These are phyloP conservation scores for Speoplatyrhinus poulsoni DNA, from an alignment of 2,113 vertebrate genomes.

Conservation along the genomic window DNA sequence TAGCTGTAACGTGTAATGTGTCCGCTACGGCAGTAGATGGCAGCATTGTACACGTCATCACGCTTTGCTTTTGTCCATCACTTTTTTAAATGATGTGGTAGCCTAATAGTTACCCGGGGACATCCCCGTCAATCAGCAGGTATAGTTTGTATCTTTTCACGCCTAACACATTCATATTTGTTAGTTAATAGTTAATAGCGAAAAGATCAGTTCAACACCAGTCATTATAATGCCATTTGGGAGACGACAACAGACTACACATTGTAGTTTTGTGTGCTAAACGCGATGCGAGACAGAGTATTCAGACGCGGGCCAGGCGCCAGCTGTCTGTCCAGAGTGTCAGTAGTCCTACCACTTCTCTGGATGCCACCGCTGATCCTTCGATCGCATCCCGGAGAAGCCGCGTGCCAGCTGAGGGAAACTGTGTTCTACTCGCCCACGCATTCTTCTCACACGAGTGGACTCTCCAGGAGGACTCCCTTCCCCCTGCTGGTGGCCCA, in stretches of 20 bases:
- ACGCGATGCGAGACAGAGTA: slow-evolving; percentile 39
- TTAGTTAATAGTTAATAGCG: neutral
- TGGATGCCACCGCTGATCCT: slow-evolving; percentile 58
- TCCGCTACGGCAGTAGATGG: slow-evolving; percentile 51
- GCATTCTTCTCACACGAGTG: too few relatives aligned
- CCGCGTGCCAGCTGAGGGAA: slow-evolving; percentile 31
- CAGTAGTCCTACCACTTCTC: slow-evolving; percentile 53
- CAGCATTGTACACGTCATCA: slow-evolving; percentile 22
- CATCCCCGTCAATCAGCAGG: neutral
- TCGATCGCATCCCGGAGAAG: slow-evolving; percentile 48
- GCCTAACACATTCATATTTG: neutral
- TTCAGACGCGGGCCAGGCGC: slow-evolving; percentile 54
- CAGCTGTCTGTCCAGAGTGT: neutral
- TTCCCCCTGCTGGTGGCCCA: slow-evolving; percentile 59
- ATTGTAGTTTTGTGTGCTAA: slow-evolving; percentile 42
- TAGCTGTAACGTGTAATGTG: slow-evolving; percentile 15
- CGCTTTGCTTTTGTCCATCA: neutral
- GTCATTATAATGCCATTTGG: slow-evolving; percentile 26
- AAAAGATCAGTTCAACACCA: neutral
- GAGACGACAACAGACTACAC: slow-evolving; percentile 56
- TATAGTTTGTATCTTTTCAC: neutral
- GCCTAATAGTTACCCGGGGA: too few relatives aligned
- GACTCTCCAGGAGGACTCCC: too few relatives aligned
- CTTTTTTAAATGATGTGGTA: neutral
- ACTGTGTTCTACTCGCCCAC: slow-evolving; percentile 30